Evolutionary conservation across 2,888 invertebrate genomes (phyloP), one percentile per base, ranked within the genome.

Genomic region (Phragmatobia fuliginosa): DNA sequence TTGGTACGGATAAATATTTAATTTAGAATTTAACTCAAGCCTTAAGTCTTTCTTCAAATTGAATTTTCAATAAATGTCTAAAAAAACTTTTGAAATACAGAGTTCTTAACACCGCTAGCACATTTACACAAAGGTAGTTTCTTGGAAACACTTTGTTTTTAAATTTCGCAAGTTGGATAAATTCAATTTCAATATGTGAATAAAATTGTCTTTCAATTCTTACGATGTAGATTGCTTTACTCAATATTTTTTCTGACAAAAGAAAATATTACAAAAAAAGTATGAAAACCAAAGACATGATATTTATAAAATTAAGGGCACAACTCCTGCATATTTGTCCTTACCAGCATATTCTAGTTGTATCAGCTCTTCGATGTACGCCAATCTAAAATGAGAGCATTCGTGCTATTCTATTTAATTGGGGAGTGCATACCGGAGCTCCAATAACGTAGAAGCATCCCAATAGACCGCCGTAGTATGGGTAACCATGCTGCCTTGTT

Each of bases 61-160:
- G 59, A 59, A 66, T 59, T 59, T 33, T n/a, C 49, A 52, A 64
- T 64, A 64, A 64, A 64, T 63, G 32, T 31, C 11, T 25, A 63
- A 31, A 52, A 32, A 25, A 21, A n/a, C 16, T 64, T 49, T 49
- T 11, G 52, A 33, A 33, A 25, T 33, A 52, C 52, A 52, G 25
- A 25, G 6, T 52, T 52, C 25, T 52, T 52, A 52, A 25, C 25
- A 25, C 25, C 52, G 7, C 25, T 1, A 52, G 25, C 25, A 1
- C 52, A 52, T 52, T 52, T 25, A 52, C 5, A 52, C 25, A 11
- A 52, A 25, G 25, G 14, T 25, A 52, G 49, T 49, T 49, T 52
- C 25, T 0, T 25, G 4, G 52, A 52, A 52, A 14, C 11, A 25
- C 25, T 25, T 52, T 4, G 11, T 25, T 25, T 25, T 14, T 25